Base-by-base conservation (phyloP, 2,113 vertebrate species). In the Anhinga anhinga region DNA sequence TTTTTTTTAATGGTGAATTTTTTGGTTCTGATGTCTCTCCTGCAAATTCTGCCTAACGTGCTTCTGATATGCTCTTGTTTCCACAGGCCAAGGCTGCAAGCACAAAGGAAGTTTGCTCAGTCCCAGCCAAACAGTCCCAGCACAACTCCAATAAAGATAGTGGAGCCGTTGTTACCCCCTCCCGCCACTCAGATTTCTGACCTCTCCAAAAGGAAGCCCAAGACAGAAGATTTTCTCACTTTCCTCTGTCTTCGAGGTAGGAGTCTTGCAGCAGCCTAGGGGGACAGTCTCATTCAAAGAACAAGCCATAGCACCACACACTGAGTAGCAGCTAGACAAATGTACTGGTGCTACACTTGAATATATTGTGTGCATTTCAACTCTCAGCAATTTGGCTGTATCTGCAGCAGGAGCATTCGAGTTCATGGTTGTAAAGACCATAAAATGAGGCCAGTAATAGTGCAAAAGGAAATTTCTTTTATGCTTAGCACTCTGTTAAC, bases 211-310 rank as follows among this genome's bases (percentile, higher is more conserved):
- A 99, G 99, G 98, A 99, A 99, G 97, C 99, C 99, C 98, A 99
- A 99, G 98, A 99, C 99, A 30, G 99, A 99, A 98, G 99, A 99
- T 98, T 99, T 99, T 97, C 99, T 99, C 96, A 99, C 99, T 78
- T 99, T 99, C 98, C 99, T 99, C 98, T 99, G 99, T 98, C 99
- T 99, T 97, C 98, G 99, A 99, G 99, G 99, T 99, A 98, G 96
- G 98, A 86, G 29, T 70, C 18, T 36, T 0, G 1, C 45, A 38
- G 36, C 53, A 52, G 30, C 20, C 3, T 10, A 5, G 4, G 38
- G 30, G 65, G 29, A 34, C 19, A 11, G 42, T 38, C 36, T 88
- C 8, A 10, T 45, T 52, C 36, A 14, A 50, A 47, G 69, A 34
- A 25, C 0, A 13, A 84, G 56, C 47, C 1, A 1, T 74, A 73